phyloP scores from a whole-genome alignment of 1,140 invertebrate genomes.

The Pomphorhynchus laevis region DNA sequence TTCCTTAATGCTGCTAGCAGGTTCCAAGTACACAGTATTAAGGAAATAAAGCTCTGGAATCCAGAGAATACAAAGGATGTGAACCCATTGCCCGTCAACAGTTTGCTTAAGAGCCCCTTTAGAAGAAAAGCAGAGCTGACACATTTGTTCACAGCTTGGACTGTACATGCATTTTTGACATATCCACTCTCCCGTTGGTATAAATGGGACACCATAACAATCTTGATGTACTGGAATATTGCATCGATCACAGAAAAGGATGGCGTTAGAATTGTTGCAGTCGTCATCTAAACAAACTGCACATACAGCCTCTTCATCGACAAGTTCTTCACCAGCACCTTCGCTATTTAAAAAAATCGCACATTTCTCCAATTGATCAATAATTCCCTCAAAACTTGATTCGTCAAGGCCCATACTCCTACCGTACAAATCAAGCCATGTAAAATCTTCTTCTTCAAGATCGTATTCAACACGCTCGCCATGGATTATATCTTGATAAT shows the following conservation, averaged over 20 bases:
- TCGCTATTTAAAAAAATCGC: neutral
- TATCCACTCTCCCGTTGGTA: constrained; percentile 90
- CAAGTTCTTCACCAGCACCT: constrained; percentile 20
- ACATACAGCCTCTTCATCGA: constrained; percentile 85
- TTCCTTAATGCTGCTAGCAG: constrained; percentile 68
- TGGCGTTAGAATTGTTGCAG: constrained; percentile 73
- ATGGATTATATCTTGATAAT: too few species aligned
- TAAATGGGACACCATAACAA: constrained; percentile 92
- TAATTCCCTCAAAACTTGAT: neutral
- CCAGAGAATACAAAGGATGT: constrained; percentile 91
- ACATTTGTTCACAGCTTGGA: constrained; percentile 65
- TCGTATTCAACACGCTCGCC: too few species aligned
- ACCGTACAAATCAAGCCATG: too few species aligned
- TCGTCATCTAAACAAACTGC: constrained; percentile 59
- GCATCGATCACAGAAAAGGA: constrained; percentile 95
- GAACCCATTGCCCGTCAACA: constrained; percentile 68
- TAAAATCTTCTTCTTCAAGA: too few species aligned
- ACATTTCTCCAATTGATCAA: neutral
- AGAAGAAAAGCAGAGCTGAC: constrained; percentile 77
- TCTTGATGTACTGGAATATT: constrained; percentile 93
- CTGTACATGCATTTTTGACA: constrained; percentile 69
- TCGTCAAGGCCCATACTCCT: too few species aligned
- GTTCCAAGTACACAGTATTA: constrained; percentile 53
- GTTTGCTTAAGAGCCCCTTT: constrained; percentile 95
- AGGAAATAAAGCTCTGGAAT: constrained; percentile 91